Percentiles rank a stretch among this genome's conserved stretches.
These are phyloP conservation scores for Champsocephalus esox DNA, from an alignment of 2,797 vertebrate genomes.

Conservation along the genomic window DNA sequence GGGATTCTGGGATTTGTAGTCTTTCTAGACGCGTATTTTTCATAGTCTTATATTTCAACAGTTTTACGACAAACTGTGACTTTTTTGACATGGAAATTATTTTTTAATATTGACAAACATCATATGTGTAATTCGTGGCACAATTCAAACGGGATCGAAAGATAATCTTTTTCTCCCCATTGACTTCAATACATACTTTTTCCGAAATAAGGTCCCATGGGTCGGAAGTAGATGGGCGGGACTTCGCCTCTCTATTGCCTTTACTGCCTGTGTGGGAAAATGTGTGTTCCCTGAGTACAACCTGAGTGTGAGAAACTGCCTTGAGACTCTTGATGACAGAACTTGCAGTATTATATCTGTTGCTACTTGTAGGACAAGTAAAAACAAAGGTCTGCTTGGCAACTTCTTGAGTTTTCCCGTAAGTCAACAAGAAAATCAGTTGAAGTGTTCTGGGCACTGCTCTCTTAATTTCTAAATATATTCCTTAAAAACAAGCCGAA, in stretches of 20 bases:
- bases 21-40: too few relatives aligned
- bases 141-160: too few relatives aligned
- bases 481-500: neutral
- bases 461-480: neutral
- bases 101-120: too few relatives aligned
- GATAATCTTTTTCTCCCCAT: too few relatives aligned
- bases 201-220: too few relatives aligned
- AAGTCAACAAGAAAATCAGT: neutral
- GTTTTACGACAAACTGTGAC: too few relatives aligned
- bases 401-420: slow-evolving; percentile 41
- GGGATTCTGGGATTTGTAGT: too few relatives aligned
- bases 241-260: neutral
- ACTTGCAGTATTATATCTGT: slow-evolving; percentile 24
- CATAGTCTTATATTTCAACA: too few relatives aligned
- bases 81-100: too few relatives aligned
- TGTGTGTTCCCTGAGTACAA: neutral
- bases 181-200: too few relatives aligned
- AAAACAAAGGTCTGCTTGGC: slow-evolving; percentile 44
- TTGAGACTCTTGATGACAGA: slow-evolving; percentile 16
- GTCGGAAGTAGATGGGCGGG: too few relatives aligned
- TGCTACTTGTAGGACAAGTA: slow-evolving; percentile 50
- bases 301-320: slow-evolving; percentile 28
- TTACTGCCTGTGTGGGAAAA: slow-evolving; percentile 44
- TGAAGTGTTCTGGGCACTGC: neutral
- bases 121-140: too few relatives aligned